A percentile compares a stretch with the other conserved stretches of the same genome.
phyloP scores from a whole-genome alignment of 2,797 vertebrate species.

The Bovichtus diacanthus region DNA sequence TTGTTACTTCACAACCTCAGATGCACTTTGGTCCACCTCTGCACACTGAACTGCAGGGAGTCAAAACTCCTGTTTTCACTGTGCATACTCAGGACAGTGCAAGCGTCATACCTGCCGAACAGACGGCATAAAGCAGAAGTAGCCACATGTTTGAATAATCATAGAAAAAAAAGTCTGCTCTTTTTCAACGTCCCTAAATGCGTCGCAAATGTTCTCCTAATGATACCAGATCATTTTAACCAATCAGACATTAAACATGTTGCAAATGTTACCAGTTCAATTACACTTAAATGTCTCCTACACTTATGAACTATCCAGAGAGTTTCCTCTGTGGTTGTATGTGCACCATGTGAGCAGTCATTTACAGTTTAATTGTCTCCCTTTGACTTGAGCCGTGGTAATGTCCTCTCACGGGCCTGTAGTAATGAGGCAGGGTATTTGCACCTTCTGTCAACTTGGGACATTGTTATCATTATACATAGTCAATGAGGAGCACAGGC shows the following conservation, averaged over 20 bases:
- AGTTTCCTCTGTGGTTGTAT: slow-evolving; percentile 21
- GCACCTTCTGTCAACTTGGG: slow-evolving; percentile 56
- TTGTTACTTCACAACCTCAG: slow-evolving; percentile 27
- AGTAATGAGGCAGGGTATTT: slow-evolving; percentile 63
- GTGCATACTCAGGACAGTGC: not conserved
- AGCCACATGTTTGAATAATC: not conserved
- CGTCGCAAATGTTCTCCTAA: not conserved
- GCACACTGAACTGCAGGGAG: slow-evolving; percentile 14
- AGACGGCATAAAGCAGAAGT: slow-evolving; percentile 31
- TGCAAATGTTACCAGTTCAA: slow-evolving; percentile 5
- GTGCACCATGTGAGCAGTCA: slow-evolving; percentile 33
- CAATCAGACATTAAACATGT: not conserved
- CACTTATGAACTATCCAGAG: slow-evolving; percentile 16
- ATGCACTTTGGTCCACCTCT: slow-evolving; percentile 68
- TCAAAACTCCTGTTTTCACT: too few relatives aligned
- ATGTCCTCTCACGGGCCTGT: slow-evolving; percentile 61
- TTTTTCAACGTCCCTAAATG: not conserved
- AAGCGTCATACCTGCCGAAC: slow-evolving; percentile 2
- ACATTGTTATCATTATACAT: slow-evolving; percentile 54
- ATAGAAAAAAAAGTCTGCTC: not conserved
- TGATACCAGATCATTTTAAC: not conserved
- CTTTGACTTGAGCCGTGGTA: slow-evolving; percentile 61
- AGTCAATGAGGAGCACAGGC: slow-evolving; percentile 35
- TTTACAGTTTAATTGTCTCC: slow-evolving; percentile 47
- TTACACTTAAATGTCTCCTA: not conserved